These are phyloP conservation scores for Tragelaphus scriptus DNA, from an alignment of 2,113 vertebrate genomes.

Conservation along the genomic window DNA sequence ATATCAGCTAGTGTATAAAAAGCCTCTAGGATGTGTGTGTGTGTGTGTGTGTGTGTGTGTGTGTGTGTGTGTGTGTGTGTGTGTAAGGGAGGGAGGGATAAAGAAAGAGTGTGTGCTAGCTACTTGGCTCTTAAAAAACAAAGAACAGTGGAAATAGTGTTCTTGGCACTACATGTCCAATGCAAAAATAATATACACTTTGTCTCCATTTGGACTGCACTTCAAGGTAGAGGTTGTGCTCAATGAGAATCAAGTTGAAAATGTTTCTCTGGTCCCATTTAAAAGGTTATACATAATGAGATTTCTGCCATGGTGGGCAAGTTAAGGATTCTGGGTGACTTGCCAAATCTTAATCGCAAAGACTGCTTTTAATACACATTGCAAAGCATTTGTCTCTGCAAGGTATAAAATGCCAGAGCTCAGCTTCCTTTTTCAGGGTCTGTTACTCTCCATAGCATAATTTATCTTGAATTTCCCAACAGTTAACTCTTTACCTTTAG, in stretches of 20 bases:
- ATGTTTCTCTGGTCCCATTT: slow-evolving; percentile 62
- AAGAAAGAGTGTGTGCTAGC: not conserved
- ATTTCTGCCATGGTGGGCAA: slow-evolving; percentile 48
- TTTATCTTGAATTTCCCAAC: slow-evolving; percentile 38
- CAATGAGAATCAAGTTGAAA: slow-evolving; percentile 58
- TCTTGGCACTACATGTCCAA: not conserved
- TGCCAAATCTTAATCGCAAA: slow-evolving; percentile 62
- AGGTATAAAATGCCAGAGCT: slow-evolving; percentile 60
- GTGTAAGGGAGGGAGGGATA: not conserved
- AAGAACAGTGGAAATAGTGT: not conserved
- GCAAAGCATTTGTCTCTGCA: slow-evolving; percentile 59
- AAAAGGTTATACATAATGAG: slow-evolving; percentile 70
- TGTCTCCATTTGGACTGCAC: slow-evolving; percentile 44
- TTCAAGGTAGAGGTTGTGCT: slow-evolving; percentile 40
- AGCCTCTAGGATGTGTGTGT: rapidly evolving
- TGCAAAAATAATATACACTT: slow-evolving; percentile 45
- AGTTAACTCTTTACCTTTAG: slow-evolving; percentile 12
- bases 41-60: not conserved
- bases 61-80: not conserved
- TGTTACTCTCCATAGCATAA: slow-evolving; percentile 32
- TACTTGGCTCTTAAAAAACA: not conserved
- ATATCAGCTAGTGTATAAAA: not conserved
- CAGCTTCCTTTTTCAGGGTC: slow-evolving; percentile 46
- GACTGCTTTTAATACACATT: slow-evolving; percentile 55
- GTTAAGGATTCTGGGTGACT: slow-evolving; percentile 61